Evolutionary conservation across 2,797 vertebrate species (phyloP).

Genomic region (Epinephelus coioides): DNA sequence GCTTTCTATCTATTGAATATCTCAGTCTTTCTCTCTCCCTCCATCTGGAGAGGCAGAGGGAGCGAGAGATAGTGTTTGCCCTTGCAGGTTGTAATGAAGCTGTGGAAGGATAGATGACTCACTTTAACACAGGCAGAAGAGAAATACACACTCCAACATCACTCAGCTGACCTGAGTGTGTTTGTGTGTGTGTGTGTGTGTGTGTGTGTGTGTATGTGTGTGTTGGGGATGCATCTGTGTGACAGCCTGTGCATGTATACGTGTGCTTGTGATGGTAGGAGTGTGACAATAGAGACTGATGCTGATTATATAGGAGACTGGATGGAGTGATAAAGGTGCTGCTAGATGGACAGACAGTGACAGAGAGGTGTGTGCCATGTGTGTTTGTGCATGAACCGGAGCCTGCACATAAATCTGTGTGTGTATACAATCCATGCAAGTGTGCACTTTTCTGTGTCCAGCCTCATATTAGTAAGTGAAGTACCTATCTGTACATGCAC

Average conservation of each 20-base stretch:
- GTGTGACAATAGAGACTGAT: constrained; percentile 73
- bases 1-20: constrained; percentile 70
- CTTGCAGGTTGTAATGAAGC: constrained; percentile 85
- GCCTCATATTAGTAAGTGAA: constrained; percentile 36
- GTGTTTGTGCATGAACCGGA: constrained; percentile 32
- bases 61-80: constrained; percentile 82
- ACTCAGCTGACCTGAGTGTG: constrained; percentile 72
- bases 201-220: too few relatives aligned
- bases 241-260: constrained; percentile 1
- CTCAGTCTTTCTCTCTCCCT: constrained; percentile 62
- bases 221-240: constrained; percentile 22
- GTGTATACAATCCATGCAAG: constrained; percentile 10
- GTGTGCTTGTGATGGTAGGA: constrained; percentile 20
- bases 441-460: constrained; percentile 24
- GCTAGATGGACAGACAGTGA: constrained; percentile 53
- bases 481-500: constrained; percentile 46
- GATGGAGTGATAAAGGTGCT: constrained; percentile 68
- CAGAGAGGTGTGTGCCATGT: constrained; percentile 21
- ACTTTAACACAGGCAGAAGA: constrained; percentile 78
- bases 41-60: constrained; percentile 72
- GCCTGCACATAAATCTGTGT: constrained; percentile 43
- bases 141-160: constrained; percentile 77
- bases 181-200: constrained; percentile 6
- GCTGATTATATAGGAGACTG: constrained; percentile 73
- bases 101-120: constrained; percentile 84